These are phyloP conservation scores for Lutraria lutraria DNA, from an alignment of 2,888 invertebrate species.

Conservation along the genomic window DNA sequence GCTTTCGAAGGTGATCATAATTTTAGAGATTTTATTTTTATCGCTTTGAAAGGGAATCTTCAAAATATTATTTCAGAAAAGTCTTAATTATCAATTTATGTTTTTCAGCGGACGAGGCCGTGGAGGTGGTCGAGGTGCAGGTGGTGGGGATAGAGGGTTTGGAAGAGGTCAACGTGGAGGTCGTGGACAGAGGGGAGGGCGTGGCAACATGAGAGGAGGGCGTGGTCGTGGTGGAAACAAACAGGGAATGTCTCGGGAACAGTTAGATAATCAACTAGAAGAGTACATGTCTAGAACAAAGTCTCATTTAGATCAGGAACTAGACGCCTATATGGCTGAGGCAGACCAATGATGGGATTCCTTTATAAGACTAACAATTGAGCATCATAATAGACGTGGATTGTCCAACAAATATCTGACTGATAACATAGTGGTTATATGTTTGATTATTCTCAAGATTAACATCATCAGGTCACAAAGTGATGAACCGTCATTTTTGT, in stretches of 20 bases:
- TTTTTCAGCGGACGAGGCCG: constrained; percentile 71
- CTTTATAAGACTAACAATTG: background rate
- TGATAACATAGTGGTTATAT: too few relatives aligned
- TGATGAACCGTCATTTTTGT: background rate
- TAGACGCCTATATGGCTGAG: constrained; percentile 89
- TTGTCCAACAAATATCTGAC: background rate
- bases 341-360: constrained; percentile 78
- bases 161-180: constrained; percentile 71
- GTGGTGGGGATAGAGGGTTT: constrained; percentile 48
- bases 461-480: background rate
- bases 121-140: constrained; percentile 72
- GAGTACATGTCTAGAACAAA: constrained; percentile 91
- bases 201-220: constrained; percentile 60
- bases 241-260: constrained; percentile 87
- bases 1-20: too few relatives aligned
- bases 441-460: too few relatives aligned
- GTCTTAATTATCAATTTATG: background rate
- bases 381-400: background rate
- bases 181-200: constrained; percentile 53
- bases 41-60: too few relatives aligned
- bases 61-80: background rate
- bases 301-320: constrained; percentile 88
- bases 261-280: constrained; percentile 91
- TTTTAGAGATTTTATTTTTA: too few relatives aligned
- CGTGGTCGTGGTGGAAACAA: constrained; percentile 75